These are phyloP conservation scores for Felis chaus DNA, from an alignment of 2,113 vertebrate species.

Conservation along the genomic window DNA sequence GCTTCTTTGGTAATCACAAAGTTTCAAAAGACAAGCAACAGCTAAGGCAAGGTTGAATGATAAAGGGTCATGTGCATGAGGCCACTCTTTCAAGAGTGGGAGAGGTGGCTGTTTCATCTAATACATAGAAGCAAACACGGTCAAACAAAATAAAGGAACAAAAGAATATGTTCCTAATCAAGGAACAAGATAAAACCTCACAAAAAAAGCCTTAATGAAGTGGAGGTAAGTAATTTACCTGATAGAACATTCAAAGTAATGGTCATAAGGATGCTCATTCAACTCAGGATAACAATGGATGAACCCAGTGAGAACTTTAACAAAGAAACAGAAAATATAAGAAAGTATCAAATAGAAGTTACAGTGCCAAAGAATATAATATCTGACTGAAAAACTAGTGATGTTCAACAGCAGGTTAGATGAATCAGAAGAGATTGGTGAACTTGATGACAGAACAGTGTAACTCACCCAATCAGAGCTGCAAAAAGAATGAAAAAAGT, in stretches of 20 bases:
- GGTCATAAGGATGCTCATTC: not conserved
- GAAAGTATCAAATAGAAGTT: not conserved
- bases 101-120: not conserved
- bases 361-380: not conserved
- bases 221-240: not conserved
- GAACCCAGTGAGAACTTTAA: not conserved
- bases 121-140: not conserved
- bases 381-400: not conserved
- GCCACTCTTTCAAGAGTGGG: not conserved
- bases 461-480: not conserved
- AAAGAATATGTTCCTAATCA: not conserved
- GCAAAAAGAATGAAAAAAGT: not conserved
- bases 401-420: not conserved
- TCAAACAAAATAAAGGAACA: not conserved
- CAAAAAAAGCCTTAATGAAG: not conserved
- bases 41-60: not conserved
- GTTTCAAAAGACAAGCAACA: not conserved
- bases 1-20: not conserved
- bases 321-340: not conserved
- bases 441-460: not conserved
- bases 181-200: not conserved
- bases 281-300: not conserved
- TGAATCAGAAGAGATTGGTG: not conserved
- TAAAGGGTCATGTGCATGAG: not conserved
- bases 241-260: not conserved